phyloP scores from a whole-genome alignment of 2,888 invertebrate species.

The Adelognathus sp. region DNA sequence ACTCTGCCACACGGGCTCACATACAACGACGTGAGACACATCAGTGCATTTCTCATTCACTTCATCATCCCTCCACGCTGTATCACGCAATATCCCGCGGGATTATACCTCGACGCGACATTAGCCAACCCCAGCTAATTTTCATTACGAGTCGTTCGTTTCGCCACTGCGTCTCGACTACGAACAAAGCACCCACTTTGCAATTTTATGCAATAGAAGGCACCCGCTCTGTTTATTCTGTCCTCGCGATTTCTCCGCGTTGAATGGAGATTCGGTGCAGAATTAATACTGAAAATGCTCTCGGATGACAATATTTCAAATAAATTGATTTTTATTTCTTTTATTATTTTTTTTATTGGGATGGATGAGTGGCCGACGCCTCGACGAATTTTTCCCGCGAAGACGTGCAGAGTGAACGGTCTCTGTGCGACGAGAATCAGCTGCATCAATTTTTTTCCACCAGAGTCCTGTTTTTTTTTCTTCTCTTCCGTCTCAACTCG shows the following conservation, averaged over 20 bases:
- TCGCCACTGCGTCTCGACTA: constrained; percentile 31
- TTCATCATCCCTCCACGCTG: constrained; percentile 33
- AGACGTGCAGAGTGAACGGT: constrained; percentile 15
- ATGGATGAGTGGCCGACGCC: not conserved
- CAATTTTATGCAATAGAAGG: constrained; percentile 25
- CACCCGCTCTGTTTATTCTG: not conserved
- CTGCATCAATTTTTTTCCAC: not conserved
- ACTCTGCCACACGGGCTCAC: not conserved
- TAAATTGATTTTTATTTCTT: no score
- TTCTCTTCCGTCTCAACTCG: not conserved
- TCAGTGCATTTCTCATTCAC: constrained; percentile 33
- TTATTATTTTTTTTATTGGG: not conserved
- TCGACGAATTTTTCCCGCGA: constrained; percentile 22
- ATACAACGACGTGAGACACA: not conserved
- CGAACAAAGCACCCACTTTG: constrained; percentile 29
- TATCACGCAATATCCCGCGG: constrained; percentile 22
- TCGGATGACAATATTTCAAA: no score
- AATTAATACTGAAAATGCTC: no score
- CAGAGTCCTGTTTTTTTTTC: not conserved
- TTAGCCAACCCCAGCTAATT: constrained; percentile 54
- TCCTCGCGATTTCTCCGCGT: not conserved
- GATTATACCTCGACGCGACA: constrained; percentile 49
- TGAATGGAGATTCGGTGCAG: not conserved
- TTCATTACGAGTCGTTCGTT: constrained; percentile 51
- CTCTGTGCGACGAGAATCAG: not conserved